Conservation (phyloP, 2,113 vertebrate genomes). For the Entelurus aequoreus region DNA sequence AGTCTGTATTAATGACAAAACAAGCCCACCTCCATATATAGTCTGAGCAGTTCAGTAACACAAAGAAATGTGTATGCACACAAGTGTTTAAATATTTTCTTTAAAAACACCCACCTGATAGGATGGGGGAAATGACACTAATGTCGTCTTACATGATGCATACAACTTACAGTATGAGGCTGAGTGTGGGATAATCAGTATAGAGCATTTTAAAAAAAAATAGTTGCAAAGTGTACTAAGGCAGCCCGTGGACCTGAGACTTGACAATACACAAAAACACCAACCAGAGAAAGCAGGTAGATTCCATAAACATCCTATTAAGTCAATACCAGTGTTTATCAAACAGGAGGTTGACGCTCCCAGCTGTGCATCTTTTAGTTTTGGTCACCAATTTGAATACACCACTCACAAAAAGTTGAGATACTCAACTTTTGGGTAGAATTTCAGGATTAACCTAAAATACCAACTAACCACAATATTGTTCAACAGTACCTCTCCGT, state of each 20-base stretch:
- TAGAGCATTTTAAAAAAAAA: not conserved
- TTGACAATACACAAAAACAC: slow-evolving; percentile 37
- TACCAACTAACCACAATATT: too few species aligned
- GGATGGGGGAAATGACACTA: not conserved
- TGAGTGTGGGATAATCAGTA: slow-evolving; percentile 11
- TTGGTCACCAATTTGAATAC: not conserved
- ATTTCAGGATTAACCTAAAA: too few species aligned
- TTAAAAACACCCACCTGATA: too few species aligned
- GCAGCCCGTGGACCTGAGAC: slow-evolving; percentile 59
- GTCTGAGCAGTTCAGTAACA: slow-evolving; percentile 52
- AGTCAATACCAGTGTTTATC: slow-evolving; percentile 37
- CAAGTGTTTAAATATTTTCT: slow-evolving; percentile 50
- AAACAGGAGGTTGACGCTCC: slow-evolving; percentile 20
- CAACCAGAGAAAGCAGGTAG: slow-evolving; percentile 22
- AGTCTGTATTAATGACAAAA: slow-evolving; percentile 25
- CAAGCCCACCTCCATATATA: slow-evolving; percentile 28
- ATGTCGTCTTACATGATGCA: slow-evolving; percentile 14
- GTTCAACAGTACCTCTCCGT: too few species aligned
- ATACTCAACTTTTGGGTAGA: too few species aligned
- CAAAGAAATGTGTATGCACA: slow-evolving; percentile 22
- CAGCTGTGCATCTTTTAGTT: slow-evolving; percentile 51
- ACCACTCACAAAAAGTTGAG: too few species aligned
- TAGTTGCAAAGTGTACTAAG: slow-evolving; percentile 17
- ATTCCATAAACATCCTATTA: slow-evolving; percentile 4
- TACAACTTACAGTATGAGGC: slow-evolving; percentile 21